Base-by-base conservation (phyloP, 1,140 invertebrate species). In the Brachionus plicatilis region DNA sequence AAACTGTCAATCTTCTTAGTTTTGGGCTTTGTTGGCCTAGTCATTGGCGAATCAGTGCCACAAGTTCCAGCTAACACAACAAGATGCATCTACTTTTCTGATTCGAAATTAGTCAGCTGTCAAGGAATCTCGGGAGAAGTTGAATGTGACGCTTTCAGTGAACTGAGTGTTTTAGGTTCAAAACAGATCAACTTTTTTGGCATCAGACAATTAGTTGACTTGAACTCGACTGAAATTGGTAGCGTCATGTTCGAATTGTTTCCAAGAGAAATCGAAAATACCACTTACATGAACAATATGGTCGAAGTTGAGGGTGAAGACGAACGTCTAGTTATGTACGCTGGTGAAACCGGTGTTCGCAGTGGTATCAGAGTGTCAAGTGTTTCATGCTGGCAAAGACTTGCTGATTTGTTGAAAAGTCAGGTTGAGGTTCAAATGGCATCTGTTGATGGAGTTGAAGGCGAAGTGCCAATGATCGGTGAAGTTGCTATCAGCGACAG, bases 111-210 rank as follows among this genome's bases (percentile, higher is more conserved):
- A 9, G 3, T 80, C 3, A 80, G 76, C 20, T 80, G 76, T 20
- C 76, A 65, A n/a, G 47, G 76, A 7, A 11, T 41, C n/a, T 20
- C 29, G 2, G 76, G 76, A 41, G 68, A 76, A 53, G 79, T 82
- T 47, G 79, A 82, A 60, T 82, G 79, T n/a, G 53, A 82, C 20
- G 79, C 53, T 82, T 60, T 82, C 20, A 12, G 7, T 17, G 53
- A 82, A 27, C 41, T 82, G 9, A 7, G 14, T 12, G 53, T 11
- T 27, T 27, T 65, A 3, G 2, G 27, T 5, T 60, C 53, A 20
- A 43, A 56, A 24, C 8, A 20, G 33, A 29, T 82, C 53, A 82
- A 65, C 53, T 41, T 82, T 60, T 65, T 66, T 24, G 79, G 79
- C 33, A 60, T 82, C 33, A 45, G 53, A 17, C 50, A 65, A 45